These are phyloP conservation scores for Anser cygnoides DNA, from an alignment of 2,113 vertebrate genomes.

Conservation along the genomic window DNA sequence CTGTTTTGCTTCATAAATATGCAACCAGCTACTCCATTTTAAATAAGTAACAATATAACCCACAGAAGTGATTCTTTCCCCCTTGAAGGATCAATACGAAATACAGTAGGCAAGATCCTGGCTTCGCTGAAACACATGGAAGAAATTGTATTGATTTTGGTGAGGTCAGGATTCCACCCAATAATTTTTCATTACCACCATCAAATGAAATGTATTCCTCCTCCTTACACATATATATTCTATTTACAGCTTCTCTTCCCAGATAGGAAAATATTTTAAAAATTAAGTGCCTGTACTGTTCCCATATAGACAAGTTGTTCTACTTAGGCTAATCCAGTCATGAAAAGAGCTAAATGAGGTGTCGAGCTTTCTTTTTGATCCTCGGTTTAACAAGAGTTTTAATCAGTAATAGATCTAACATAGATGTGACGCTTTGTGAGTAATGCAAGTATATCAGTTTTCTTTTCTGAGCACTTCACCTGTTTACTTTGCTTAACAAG, in stretches of 20 bases:
- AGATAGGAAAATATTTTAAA: not conserved
- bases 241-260: not conserved
- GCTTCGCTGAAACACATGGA: not conserved
- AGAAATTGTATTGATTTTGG: not conserved
- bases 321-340: slow-evolving; percentile 56
- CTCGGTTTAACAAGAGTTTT: slow-evolving; percentile 65
- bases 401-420: slow-evolving; percentile 75
- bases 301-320: slow-evolving; percentile 9
- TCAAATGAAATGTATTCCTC: not conserved
- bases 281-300: not conserved
- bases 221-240: not conserved
- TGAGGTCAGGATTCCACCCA: not conserved
- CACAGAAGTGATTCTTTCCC: not conserved
- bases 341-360: slow-evolving; percentile 62
- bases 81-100: not conserved
- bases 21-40: not conserved
- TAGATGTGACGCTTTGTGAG: not conserved
- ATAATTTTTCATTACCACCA: not conserved
- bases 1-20: slow-evolving; percentile 14
- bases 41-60: not conserved
- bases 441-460: not conserved
- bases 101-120: not conserved
- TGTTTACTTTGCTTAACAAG: slow-evolving; percentile 56
- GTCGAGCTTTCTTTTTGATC: slow-evolving; percentile 70
- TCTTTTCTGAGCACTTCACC: slow-evolving; percentile 41